Percentiles rank a stretch among this genome's conserved stretches.
Conservation (phyloP, 2,888 invertebrate genomes). For the Hypselothyrea guttata region DNA sequence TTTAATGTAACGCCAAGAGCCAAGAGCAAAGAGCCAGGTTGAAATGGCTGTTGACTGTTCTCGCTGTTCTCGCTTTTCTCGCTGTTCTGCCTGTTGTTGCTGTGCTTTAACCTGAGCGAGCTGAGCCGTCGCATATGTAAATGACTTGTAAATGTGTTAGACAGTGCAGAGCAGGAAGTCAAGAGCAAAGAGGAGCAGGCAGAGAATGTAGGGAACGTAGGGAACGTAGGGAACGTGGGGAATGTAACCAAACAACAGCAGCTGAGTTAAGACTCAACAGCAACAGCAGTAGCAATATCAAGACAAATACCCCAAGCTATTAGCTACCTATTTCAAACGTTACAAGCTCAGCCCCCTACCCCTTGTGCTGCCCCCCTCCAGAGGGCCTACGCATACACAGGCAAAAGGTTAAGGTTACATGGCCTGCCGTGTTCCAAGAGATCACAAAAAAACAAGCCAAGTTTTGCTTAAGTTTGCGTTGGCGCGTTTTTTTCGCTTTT, state of each 20-base stretch:
- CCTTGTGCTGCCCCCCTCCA: background rate
- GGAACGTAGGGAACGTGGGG: too few relatives aligned
- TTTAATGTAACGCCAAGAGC: slow-evolving; percentile 45
- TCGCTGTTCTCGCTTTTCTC: slow-evolving; percentile 9
- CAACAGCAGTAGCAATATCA: slow-evolving; percentile 20
- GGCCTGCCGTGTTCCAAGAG: slow-evolving; percentile 6
- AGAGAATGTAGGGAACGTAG: too few relatives aligned
- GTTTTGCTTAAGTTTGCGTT: too few relatives aligned
- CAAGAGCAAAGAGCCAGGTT: slow-evolving; percentile 9
- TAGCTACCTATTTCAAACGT: slow-evolving; percentile 25
- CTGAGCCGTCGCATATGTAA: slow-evolving; percentile 42
- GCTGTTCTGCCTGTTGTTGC: slow-evolving; percentile 5
- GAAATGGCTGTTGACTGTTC: slow-evolving; percentile 29
- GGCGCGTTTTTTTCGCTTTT: too few relatives aligned
- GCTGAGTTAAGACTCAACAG: too few relatives aligned
- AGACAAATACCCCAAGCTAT: slow-evolving; percentile 47
- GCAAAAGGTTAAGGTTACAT: slow-evolving; percentile 37
- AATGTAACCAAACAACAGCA: too few relatives aligned
- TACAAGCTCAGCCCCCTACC: too few relatives aligned
- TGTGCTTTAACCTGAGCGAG: slow-evolving; percentile 9
- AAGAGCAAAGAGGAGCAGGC: too few relatives aligned
- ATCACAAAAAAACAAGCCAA: too few relatives aligned
- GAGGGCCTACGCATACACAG: background rate
- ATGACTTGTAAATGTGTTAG: slow-evolving; percentile 44
- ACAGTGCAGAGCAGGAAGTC: background rate